Evolutionary conservation across 2,888 invertebrate species (phyloP), one percentile per base, ranked within the genome.

Genomic region (Dusona sp.): DNA sequence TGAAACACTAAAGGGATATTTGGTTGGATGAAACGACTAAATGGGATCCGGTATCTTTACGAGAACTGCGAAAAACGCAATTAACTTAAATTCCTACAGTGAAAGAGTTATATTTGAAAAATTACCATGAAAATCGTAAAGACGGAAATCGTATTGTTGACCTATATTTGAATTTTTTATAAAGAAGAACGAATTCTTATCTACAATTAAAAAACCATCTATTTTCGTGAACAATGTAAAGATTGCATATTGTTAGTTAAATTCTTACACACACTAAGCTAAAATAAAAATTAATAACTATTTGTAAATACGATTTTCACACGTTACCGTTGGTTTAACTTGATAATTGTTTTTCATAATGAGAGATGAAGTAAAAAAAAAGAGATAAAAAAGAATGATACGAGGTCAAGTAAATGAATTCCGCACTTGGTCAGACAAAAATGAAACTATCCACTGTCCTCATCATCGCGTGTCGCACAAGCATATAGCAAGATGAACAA

Each of bases 401-500:
- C 16, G 84, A 79, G 67, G 65, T 33, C 65, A 51, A 72, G 36
- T n/a, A 16, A 22, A 65, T 22, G 72, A 57, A 73, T 64, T 42
- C 36, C 57, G 25, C 33, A 65, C 25, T 36, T 19, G 48, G 36
- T 45, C 22, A n/a, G 74, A 75, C 70, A 65, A 72, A 79, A 61
- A 79, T 57, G 48, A 75, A 74, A 86, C 38, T 36, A n/a, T 65
- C 61, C 45, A 51, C 19, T 79, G 70, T 70, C 75, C 54, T 74
- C 75, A 64, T 68, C 64, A 64, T 77, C 54, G 82, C 78, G 70
- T 33, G 65, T 65, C 78, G 73, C 67, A 84, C 89, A 89, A 88
- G 88, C 89, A 88, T 61, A 61, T 88, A 88, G 86, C 87, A 45
- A 79, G 83, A 87, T 72, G 78, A 90, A 89, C 88, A 89, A 89